Evolutionary conservation across 2,888 invertebrate species (phyloP), one percentile per base, ranked within the genome.

Genomic region (Conomelus anceps): DNA sequence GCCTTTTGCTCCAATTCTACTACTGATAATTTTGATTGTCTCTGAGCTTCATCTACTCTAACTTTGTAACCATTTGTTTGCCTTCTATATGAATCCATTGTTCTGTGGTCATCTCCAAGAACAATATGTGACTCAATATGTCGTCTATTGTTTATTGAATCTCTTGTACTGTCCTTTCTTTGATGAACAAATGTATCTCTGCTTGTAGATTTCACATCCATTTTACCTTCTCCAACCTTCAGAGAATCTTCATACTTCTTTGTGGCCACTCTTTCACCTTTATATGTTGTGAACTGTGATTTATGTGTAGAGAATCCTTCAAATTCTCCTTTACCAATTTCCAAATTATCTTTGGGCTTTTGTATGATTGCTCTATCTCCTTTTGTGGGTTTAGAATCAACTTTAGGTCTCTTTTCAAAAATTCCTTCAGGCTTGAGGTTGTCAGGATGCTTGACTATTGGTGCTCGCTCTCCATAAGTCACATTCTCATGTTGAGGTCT

Each of bases 121-220:
- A 93, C 94, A 89, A 96, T 95, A 90, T 95, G 95, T 0, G 96
- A 96, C 93, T 96, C 96, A 93, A 95, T 95, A 92, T 96, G 95
- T 22, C 94, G 94, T 91, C 95, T 34, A 94, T 93, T 24, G 92
- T 91, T 87, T 91, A 92, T 92, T 90, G 90, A 22, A 94, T 94
- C 92, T 94, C 95, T 92, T 94, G 95, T n/a, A 95, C 94, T 90
- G 94, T 93, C 90, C 91, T 92, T 88, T 87, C 89, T 23, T 92
- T 92, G 91, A 94, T 94, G 91, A 24, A 94, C 94, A 91, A 94
- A 94, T 29, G 94, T 94, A 92, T 95, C 95, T 85, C 94, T 93
- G 87, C 91, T 95, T 89, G 94, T 95, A 91, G 94, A 95, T 92
- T 93, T 94, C 90, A 93, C 94, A 90, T 95, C 95, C 93, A 94